A percentile compares a stretch with the other conserved stretches of the same genome.
These are phyloP conservation scores for Drosophila burlai DNA, from an alignment of 1,140 invertebrate genomes.

Conservation along the genomic window DNA sequence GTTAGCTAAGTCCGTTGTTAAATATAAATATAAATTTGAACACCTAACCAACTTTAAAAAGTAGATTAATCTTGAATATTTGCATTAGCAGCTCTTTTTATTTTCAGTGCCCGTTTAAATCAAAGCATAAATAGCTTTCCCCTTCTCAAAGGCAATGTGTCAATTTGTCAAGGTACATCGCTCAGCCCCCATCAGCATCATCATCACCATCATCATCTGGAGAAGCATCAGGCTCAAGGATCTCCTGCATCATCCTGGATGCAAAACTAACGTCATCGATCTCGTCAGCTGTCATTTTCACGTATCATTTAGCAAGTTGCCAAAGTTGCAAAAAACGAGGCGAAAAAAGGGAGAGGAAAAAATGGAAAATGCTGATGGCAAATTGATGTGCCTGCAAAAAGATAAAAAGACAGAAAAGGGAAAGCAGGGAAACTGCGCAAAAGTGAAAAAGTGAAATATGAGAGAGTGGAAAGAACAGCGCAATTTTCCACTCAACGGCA, in stretches of 20 bases:
- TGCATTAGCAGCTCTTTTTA: background rate
- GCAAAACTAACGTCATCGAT: slow-evolving; percentile 84
- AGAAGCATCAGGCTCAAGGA: slow-evolving; percentile 34
- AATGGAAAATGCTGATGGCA: slow-evolving; percentile 61
- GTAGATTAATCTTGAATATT: background rate
- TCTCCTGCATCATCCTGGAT: slow-evolving; percentile 57
- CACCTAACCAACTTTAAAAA: background rate
- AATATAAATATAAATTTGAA: background rate
- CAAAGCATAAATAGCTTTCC: slow-evolving; percentile 50
- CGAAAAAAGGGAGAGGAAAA: slow-evolving; percentile 19
- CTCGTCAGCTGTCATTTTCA: slow-evolving; percentile 84
- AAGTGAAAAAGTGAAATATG: slow-evolving; percentile 52
- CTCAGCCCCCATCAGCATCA: slow-evolving; percentile 49
- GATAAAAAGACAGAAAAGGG: slow-evolving; percentile 15
- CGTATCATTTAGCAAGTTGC: slow-evolving; percentile 84
- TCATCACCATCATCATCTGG: slow-evolving; percentile 41
- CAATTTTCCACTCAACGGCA: slow-evolving; percentile 74
- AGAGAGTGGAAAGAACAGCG: slow-evolving; percentile 48
- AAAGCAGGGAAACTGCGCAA: slow-evolving; percentile 21
- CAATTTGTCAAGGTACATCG: slow-evolving; percentile 83
- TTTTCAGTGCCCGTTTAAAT: slow-evolving; percentile 48
- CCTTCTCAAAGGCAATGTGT: slow-evolving; percentile 70
- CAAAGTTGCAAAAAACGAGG: slow-evolving; percentile 59
- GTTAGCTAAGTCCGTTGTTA: too few relatives aligned
- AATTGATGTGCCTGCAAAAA: slow-evolving; percentile 72